phyloP scores from a whole-genome alignment of 2,113 vertebrate species.

The Greenwoodochromis staneri region DNA sequence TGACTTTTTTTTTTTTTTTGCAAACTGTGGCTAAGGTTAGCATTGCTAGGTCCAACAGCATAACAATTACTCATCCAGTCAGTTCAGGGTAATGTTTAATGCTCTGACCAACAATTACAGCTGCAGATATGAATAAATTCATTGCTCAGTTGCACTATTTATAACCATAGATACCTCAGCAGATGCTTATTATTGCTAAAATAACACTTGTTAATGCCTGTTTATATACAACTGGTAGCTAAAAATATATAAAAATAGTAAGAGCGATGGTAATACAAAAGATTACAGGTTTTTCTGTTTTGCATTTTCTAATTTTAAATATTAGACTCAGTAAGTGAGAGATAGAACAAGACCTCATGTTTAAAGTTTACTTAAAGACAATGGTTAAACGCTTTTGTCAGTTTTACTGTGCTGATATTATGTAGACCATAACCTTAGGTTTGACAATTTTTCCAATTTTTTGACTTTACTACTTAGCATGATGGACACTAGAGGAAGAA shows the following conservation, averaged over 20 bases:
- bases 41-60: background rate
- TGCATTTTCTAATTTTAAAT: background rate
- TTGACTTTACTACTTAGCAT: background rate
- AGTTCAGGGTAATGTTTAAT: background rate
- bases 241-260: background rate
- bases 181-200: background rate
- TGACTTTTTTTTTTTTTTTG: background rate
- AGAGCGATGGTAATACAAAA: background rate
- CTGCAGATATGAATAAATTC: background rate
- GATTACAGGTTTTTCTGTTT: fast-evolving
- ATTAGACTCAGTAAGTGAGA: background rate
- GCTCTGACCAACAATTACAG: background rate
- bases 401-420: background rate
- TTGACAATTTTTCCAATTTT: background rate
- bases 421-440: background rate
- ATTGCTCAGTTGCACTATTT: background rate
- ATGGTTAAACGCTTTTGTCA: fast-evolving
- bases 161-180: background rate
- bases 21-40: background rate
- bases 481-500: background rate
- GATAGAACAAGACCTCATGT: fast-evolving
- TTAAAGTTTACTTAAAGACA: fast-evolving
- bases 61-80: background rate
- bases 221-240: background rate
- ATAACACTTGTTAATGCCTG: background rate